Percentiles rank a stretch among this genome's conserved stretches.
Conservation (phyloP, 2,888 invertebrate genomes). For the Thymelicus lineola region DNA sequence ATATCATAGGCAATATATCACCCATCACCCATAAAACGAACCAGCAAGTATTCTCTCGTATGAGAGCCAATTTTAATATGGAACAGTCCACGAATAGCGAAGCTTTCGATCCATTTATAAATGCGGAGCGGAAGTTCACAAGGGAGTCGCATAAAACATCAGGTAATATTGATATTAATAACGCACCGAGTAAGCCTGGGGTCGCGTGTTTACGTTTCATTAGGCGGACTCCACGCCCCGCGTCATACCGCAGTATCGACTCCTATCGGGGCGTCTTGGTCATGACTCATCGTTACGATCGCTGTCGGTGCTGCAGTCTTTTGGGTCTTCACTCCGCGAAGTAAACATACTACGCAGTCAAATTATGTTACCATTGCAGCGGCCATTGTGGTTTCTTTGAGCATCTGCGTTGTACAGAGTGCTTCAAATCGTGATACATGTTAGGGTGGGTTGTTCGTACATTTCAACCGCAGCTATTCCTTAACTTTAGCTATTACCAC, state of each 20-base stretch:
- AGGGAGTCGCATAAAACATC: constrained; percentile 37
- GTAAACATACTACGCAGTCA: too few species aligned
- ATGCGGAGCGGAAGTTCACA: constrained; percentile 37
- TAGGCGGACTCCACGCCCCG: constrained; percentile 68
- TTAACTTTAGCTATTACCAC: too few species aligned
- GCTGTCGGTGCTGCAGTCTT: constrained; percentile 15
- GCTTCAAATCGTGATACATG: too few species aligned
- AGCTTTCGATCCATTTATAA: constrained; percentile 23
- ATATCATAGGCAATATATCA: too few species aligned
- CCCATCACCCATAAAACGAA: neutral
- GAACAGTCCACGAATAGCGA: constrained; percentile 17
- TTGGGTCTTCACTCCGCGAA: neutral
- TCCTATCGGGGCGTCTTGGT: constrained; percentile 36
- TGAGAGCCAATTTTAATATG: neutral
- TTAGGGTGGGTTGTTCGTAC: too few species aligned
- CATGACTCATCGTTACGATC: constrained; percentile 41
- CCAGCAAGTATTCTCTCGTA: neutral
- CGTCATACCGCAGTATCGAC: constrained; percentile 44
- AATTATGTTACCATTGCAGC: too few species aligned
- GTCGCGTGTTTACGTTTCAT: constrained; percentile 80
- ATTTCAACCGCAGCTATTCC: too few species aligned
- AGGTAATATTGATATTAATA: constrained; percentile 48
- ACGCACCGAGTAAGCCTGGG: constrained; percentile 54
- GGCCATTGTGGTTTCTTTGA: too few species aligned
- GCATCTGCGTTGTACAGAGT: too few species aligned